phyloP scores from a whole-genome alignment of 2,797 vertebrate genomes.

The Myiothlypis coronata region DNA sequence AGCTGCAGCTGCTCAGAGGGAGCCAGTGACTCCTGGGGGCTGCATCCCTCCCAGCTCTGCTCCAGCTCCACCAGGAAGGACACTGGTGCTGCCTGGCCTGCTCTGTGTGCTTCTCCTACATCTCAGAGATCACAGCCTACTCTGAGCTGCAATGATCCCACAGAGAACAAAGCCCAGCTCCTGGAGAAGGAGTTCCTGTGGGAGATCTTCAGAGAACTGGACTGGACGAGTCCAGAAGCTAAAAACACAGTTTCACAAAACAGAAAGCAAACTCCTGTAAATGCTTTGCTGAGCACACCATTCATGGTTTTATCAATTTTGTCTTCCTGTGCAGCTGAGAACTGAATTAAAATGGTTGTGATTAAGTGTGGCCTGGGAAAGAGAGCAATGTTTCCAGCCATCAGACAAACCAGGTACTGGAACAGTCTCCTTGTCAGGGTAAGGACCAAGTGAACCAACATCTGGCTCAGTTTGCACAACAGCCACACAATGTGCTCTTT shows the following conservation, averaged over 20 bases:
- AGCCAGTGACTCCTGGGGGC: background rate
- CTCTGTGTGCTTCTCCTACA: accelerated
- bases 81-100: background rate
- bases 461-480: background rate
- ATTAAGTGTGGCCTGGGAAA: background rate
- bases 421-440: accelerated
- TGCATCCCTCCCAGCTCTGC: background rate
- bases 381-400: background rate
- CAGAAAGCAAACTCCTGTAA: background rate
- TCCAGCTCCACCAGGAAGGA: accelerated
- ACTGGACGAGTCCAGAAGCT: background rate
- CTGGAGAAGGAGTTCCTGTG: background rate
- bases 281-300: background rate
- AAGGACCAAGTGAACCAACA: background rate
- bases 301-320: background rate
- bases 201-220: background rate
- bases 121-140: background rate
- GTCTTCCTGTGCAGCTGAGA: background rate
- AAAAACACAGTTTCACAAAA: background rate
- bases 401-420: background rate
- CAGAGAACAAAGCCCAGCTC: background rate
- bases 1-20: background rate
- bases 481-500: background rate
- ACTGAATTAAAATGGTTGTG: background rate
- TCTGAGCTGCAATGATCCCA: background rate